phyloP scores from a whole-genome alignment of 1,140 invertebrate genomes.

The Trichonephila inaurata region DNA sequence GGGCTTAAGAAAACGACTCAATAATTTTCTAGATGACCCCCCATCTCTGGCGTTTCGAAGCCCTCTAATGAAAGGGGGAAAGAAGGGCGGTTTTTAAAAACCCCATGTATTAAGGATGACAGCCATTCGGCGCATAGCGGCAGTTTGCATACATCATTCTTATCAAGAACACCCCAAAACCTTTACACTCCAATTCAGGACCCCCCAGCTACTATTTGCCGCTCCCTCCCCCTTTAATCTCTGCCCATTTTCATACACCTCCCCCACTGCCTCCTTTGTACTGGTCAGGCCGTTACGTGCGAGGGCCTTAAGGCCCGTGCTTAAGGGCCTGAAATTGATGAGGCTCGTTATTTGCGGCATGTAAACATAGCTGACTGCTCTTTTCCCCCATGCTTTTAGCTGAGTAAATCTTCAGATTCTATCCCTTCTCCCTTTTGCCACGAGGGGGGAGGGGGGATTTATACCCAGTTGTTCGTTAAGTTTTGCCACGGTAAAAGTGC shows the following conservation, averaged over 20 bases:
- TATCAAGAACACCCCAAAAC: constrained; percentile 67
- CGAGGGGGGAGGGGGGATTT: constrained; percentile 29
- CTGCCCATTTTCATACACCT: constrained; percentile 40
- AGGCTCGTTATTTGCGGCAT: constrained; percentile 74
- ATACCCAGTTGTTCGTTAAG: constrained; percentile 61
- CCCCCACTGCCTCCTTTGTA: background rate
- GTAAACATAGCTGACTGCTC: constrained; percentile 62
- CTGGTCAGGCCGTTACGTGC: constrained; percentile 41
- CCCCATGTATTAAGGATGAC: constrained; percentile 73
- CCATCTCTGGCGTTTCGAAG: background rate
- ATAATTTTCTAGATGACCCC: constrained; percentile 41
- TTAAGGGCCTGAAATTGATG: constrained; percentile 72
- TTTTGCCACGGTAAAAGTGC: constrained; percentile 28
- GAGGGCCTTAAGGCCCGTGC: constrained; percentile 66
- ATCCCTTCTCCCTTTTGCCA: background rate
- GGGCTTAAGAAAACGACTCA: background rate
- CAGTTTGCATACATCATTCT: constrained; percentile 74
- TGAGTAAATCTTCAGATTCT: constrained; percentile 59
- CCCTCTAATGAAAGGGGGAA: too few relatives aligned
- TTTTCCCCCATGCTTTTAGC: constrained; percentile 21
- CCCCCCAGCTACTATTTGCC: background rate
- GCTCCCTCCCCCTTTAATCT: constrained; percentile 61
- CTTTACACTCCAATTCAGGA: constrained; percentile 62
- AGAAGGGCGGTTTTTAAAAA: too few relatives aligned
- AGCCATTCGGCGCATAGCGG: constrained; percentile 54